Base-by-base conservation (phyloP, 2,797 vertebrate species). In the Tenualosa ilisha region DNA sequence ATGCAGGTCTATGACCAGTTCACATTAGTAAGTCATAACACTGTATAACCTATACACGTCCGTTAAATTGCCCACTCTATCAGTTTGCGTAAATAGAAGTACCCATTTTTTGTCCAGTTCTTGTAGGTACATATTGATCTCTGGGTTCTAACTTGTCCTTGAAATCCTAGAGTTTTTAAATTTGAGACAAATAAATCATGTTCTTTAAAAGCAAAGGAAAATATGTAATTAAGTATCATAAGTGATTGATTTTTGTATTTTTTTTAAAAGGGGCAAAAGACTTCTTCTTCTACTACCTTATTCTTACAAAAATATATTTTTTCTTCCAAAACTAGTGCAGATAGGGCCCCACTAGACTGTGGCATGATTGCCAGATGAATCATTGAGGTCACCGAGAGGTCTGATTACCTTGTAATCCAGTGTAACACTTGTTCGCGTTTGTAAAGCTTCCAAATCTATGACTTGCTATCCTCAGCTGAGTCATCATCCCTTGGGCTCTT, bases 1-100 rank as follows among this genome's bases (percentile, higher is more conserved):
- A 97, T 97, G 96, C 97, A 97, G 93, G 96, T 98, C 91, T 99
- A 99, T 88, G 98, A 99, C 96, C 97, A 98, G 93, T 99, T 99
- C 97, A 98, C 97, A 93, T 97, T 99, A 91, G 98, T 99, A 95
- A 97, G 97, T 97, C 90, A 89, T 2, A 4, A n/a, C n/a, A 65
- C n/a, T 72, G 4, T 15, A 72, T 31, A 20, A 72, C 65, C 65
- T 15, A 26, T 72, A 40, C 61, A 65, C n/a, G 9, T 65, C 9
- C 2, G 24, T 51, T 8, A 65, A 65, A n/a, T 65, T 11, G 2
- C 9, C 61, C 3, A n/a, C 46, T 51, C 50, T 51, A 12, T 49
- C 46, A 8, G 46, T 49, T 49, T 4, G 46, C 31, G 31, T 31
- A 0, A 31, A 31, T 31, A 31, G 31, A 31, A 31, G 31, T 31